A percentile compares a stretch with the other conserved stretches of the same genome.
Evolutionary conservation across 2,113 vertebrate species (phyloP).

Genomic region (Centropus bengalensis): DNA sequence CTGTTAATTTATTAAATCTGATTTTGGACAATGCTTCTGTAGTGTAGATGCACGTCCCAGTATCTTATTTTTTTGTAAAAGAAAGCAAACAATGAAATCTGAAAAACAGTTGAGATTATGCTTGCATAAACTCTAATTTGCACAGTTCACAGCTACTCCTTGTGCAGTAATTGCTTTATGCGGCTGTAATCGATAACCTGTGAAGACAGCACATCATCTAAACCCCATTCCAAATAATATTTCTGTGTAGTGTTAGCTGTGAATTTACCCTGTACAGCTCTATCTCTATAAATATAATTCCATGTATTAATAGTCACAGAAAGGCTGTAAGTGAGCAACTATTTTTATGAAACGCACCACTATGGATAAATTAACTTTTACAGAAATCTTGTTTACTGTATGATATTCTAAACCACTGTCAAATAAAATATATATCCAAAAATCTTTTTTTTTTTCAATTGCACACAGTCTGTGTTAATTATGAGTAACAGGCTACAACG

Average conservation of each 20-base stretch:
- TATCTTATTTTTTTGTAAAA: conserved; percentile 80
- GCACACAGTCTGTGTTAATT: conserved; percentile 68
- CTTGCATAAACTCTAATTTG: conserved; percentile 83
- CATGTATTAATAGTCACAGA: conserved; percentile 97
- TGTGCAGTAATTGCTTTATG: conserved; percentile 86
- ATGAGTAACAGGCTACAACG: background rate
- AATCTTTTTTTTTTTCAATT: conserved; percentile 74
- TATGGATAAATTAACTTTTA: conserved; percentile 99
- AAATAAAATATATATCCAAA: conserved; percentile 98
- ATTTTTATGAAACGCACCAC: conserved; percentile 99
- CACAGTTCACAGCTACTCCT: conserved; percentile 86
- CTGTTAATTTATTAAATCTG: conserved; percentile 82
- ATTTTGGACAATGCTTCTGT: conserved; percentile 84
- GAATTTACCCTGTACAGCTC: conserved; percentile 97
- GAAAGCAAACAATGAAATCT: conserved; percentile 67
- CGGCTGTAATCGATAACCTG: conserved; percentile 87
- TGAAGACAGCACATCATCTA: conserved; percentile 91
- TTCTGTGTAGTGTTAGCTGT: conserved; percentile 98
- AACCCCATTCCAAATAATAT: conserved; percentile 87
- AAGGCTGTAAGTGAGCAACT: conserved; percentile 98
- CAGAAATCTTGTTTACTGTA: conserved; percentile 99
- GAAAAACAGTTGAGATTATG: conserved; percentile 75
- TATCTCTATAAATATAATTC: conserved; percentile 98
- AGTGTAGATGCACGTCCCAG: conserved; percentile 80
- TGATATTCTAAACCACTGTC: conserved; percentile 98